phyloP scores from a whole-genome alignment of 2,797 vertebrate genomes.

The Chromobotia macracanthus region DNA sequence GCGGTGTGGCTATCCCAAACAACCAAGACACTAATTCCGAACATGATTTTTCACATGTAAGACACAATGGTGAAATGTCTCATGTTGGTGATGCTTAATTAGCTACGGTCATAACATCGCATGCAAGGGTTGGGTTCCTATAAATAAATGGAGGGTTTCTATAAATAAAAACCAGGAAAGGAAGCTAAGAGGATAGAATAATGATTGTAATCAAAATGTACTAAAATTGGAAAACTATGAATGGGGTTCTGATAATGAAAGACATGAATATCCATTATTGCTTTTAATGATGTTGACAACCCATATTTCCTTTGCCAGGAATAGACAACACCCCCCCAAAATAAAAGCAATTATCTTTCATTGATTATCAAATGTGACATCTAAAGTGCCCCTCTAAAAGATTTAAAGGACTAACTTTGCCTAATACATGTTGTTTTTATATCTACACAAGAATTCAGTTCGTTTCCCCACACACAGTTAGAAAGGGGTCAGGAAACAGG shows the following conservation, averaged over 20 bases:
- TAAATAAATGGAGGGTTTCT: not conserved
- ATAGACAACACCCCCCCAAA: too few relatives aligned
- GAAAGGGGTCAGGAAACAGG: not conserved
- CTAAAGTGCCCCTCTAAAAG: too few relatives aligned
- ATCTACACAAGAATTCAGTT: not conserved
- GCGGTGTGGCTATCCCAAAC: not conserved
- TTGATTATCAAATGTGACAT: conserved; percentile 79
- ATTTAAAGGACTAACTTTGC: too few relatives aligned
- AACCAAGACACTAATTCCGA: not conserved
- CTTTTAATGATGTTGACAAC: conserved; percentile 27
- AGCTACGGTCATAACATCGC: not conserved
- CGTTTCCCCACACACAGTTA: not conserved
- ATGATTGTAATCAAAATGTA: not conserved
- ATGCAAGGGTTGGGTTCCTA: conserved; percentile 2
- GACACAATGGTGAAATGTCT: not conserved
- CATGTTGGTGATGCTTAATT: not conserved
- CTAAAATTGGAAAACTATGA: conserved; percentile 10
- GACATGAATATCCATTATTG: not conserved
- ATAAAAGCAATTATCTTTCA: not conserved
- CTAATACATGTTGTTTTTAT: too few relatives aligned
- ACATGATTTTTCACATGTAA: not conserved
- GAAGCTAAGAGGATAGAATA: not conserved
- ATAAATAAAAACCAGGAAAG: not conserved
- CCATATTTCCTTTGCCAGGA: not conserved
- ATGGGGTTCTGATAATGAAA: conserved; percentile 21